These are phyloP conservation scores for Microcebus murinus DNA, from an alignment of 2,113 vertebrate species.

Conservation along the genomic window DNA sequence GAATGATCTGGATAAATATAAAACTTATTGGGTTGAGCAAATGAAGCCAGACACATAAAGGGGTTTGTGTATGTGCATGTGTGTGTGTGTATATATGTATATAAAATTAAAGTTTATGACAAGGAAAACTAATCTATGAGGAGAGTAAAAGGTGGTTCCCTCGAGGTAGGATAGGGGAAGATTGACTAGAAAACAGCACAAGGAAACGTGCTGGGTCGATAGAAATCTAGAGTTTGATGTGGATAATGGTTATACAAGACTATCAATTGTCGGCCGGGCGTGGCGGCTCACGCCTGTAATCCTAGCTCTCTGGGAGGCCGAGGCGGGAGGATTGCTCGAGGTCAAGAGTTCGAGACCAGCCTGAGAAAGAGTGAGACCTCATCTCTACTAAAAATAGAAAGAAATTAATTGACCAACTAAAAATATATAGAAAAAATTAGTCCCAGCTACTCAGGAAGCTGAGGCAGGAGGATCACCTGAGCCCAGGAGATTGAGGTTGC, in stretches of 20 bases:
- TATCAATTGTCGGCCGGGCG: not conserved
- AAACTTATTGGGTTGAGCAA: not conserved
- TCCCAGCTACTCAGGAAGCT: no score
- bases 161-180: not conserved
- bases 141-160: not conserved
- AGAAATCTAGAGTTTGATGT: not conserved
- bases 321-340: no score
- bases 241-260: not conserved
- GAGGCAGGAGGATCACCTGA: no score
- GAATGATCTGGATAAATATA: not conserved
- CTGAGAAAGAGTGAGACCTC: no score
- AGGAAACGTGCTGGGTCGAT: not conserved
- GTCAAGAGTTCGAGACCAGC: no score
- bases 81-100: no score
- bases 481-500: no score
- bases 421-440: no score
- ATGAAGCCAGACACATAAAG: not conserved
- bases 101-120: not conserved
- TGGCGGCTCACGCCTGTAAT: no score
- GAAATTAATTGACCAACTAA: no score
- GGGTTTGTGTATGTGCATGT: not conserved
- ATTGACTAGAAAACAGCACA: not conserved
- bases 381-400: no score
- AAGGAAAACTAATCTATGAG: not conserved
- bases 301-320: no score